These are phyloP conservation scores for Ciconia stormi DNA, from an alignment of 2,113 vertebrate species.

Conservation along the genomic window DNA sequence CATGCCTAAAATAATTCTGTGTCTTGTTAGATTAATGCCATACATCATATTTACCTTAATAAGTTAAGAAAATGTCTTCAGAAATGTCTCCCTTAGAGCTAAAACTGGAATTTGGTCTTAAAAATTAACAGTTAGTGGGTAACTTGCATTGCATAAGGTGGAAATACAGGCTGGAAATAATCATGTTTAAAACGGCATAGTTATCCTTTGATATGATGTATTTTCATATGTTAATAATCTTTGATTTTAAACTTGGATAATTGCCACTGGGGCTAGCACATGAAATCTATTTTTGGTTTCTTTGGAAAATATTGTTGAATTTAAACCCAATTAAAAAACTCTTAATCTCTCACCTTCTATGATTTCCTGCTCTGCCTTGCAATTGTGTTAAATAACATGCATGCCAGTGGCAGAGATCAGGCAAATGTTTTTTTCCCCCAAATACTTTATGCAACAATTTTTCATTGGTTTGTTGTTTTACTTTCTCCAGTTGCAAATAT, in stretches of 20 bases:
- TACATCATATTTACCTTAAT: conserved; percentile 51
- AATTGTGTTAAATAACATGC: background rate
- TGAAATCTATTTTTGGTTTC: background rate
- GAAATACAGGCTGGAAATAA: conserved; percentile 13
- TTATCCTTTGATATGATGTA: background rate
- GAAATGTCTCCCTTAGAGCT: background rate
- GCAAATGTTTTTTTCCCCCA: background rate
- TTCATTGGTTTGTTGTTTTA: background rate
- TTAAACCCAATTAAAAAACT: background rate
- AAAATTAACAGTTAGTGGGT: conserved; percentile 7
- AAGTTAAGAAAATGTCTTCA: conserved; percentile 38
- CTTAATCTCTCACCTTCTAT: background rate
- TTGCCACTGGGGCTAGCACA: background rate
- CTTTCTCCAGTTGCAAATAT: background rate
- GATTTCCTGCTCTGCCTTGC: background rate
- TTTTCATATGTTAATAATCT: background rate
- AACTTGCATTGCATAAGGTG: background rate
- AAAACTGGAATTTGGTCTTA: conserved; percentile 1
- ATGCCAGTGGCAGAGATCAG: background rate
- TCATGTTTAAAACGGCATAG: background rate
- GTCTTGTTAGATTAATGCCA: conserved; percentile 53
- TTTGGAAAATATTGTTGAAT: background rate
- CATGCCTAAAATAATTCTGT: conserved; percentile 7
- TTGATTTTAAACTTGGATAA: background rate
- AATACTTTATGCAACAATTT: background rate